A percentile compares a stretch with the other conserved stretches of the same genome.
Conservation (phyloP, 1,140 invertebrate species). For the Pararge aegeria region DNA sequence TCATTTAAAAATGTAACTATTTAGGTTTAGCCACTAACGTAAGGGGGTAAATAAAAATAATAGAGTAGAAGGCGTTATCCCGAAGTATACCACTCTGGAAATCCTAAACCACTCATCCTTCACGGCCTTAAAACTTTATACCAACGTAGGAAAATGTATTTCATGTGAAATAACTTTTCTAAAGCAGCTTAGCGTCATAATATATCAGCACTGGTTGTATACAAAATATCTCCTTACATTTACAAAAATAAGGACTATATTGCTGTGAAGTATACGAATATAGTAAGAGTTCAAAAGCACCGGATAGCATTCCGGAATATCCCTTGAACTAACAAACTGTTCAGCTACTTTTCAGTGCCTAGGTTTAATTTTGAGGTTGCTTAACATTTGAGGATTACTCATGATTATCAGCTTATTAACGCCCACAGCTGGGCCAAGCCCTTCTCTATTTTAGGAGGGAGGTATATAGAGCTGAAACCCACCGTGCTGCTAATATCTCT, state of each 20-base stretch:
- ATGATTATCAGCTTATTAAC: too few species aligned
- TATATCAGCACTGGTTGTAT: neutral
- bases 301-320: neutral
- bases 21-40: too few species aligned
- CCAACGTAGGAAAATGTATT: conserved; percentile 2
- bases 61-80: neutral
- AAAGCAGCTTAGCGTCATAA: conserved; percentile 13
- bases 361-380: too few species aligned
- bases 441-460: too few species aligned
- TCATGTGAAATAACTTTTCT: conserved; percentile 12
- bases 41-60: too few species aligned
- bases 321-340: conserved; percentile 1
- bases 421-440: too few species aligned
- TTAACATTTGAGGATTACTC: too few species aligned
- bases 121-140: conserved; percentile 9
- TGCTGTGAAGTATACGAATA: too few species aligned
- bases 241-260: neutral
- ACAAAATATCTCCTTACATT: neutral
- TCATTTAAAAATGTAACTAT: too few species aligned
- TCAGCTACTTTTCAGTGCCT: too few species aligned
- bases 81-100: neutral
- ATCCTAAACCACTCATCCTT: conserved; percentile 12
- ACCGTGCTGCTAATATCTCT: too few species aligned
- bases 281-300: conserved; percentile 1
- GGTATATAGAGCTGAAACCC: too few species aligned